Evolutionary conservation across 1,140 invertebrate species (phyloP).

Genomic region (Zaprionus capensis): DNA sequence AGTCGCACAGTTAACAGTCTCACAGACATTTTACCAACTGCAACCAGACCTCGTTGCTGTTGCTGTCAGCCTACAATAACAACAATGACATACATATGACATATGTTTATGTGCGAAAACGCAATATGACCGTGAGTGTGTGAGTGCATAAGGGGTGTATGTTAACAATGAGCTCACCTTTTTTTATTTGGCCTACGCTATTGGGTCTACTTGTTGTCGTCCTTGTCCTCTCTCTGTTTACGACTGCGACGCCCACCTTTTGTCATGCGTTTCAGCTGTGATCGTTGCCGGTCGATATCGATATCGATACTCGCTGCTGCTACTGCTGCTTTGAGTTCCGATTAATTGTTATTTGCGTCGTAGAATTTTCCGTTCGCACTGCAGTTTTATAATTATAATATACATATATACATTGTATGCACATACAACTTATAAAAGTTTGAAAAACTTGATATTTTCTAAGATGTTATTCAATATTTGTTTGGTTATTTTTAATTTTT

Average conservation of each 20-base stretch:
- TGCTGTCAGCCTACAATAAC: conserved; percentile 1
- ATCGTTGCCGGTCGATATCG: conserved; percentile 38
- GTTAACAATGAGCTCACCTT: conserved; percentile 24
- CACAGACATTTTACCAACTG: conserved; percentile 85
- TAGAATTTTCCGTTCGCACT: conserved; percentile 39
- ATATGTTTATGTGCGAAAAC: conserved; percentile 12
- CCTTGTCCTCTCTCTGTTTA: conserved; percentile 38
- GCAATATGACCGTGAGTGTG: conserved; percentile 15
- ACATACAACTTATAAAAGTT: conserved; percentile 31
- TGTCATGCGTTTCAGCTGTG: conserved; percentile 36
- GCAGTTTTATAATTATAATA: conserved; percentile 19
- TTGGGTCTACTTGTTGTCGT: conserved; percentile 1
- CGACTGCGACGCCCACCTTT: conserved; percentile 29
- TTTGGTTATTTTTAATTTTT: conserved; percentile 23
- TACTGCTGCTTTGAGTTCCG: conserved; percentile 9
- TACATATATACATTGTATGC: conserved; percentile 29
- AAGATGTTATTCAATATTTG: conserved; percentile 21
- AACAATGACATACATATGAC: background rate
- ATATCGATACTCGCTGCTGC: conserved; percentile 29
- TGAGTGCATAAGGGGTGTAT: background rate
- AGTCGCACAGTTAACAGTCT: conserved; percentile 85
- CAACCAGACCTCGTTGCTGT: conserved; percentile 14
- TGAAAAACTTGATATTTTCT: conserved; percentile 12
- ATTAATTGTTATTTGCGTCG: conserved; percentile 65
- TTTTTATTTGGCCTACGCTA: conserved; percentile 13